Base-by-base conservation (phyloP, 2,797 vertebrate genomes). In the Synanceia verrucosa region DNA sequence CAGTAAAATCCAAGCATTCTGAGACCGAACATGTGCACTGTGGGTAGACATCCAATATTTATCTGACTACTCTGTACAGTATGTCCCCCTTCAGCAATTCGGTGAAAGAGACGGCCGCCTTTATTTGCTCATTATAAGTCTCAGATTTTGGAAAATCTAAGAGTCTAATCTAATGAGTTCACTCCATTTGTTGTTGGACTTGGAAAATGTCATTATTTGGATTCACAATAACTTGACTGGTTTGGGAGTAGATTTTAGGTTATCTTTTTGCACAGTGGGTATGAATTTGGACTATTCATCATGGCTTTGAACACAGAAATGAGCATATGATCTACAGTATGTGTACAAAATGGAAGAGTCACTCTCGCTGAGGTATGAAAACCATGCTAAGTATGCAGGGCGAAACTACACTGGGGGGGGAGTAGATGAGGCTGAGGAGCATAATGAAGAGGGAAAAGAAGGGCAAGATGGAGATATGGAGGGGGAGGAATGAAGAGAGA, bases 351-450 rank as follows among this genome's bases (percentile, higher is more conserved):
- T 50, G 28, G n/a, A 65, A 13, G 51, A 41, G 44, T 19, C 26
- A 36, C 19, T 55, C 12, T 76, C 23, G 68, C 52, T 21, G 39
- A 83, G 72, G 62, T 78, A 84, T 73, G 83, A 71, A 53, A 86
- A 76, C 56, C 57, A 87, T 65, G 67, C 52, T 5, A 78, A 78
- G 73, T 66, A 84, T 88, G 70, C 58, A 44, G 55, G 23, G 55
- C 6, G 19, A 76, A 73, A 63, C 63, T 46, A 47, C 12, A 9
- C 13, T 8, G 53, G 33, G 44, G 33, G 26, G 18, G 19, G 19
- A 34, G 64, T 8, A 31, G 62, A 10, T 12, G 36, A 55, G 60
- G 73, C 4, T 23, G 39, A 65, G 50, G 55, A 80, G 47, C 48
- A 37, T 65, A 65, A 83, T 65, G 39, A 56, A 37, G 60, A 61